Evolutionary conservation across 2,888 invertebrate genomes (phyloP), one percentile per base, ranked within the genome.

Genomic region (Acanthosepion esculentum): DNA sequence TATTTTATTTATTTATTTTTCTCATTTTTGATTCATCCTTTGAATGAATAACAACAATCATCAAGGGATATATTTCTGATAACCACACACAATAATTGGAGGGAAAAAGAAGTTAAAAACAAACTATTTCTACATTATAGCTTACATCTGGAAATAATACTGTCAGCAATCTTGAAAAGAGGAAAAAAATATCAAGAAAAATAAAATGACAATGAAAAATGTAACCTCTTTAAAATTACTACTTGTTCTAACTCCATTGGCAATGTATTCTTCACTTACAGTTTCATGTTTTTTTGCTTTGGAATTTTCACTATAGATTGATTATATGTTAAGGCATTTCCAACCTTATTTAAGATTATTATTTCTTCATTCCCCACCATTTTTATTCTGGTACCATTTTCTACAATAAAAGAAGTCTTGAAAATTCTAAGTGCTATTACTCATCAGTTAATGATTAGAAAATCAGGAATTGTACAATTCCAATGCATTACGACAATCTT

Each of bases 141-240:
- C n/a, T 78, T 78, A 78, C 15, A 78, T 78, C 78, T 33, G 15
- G 33, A 78, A 78, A 78, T 12, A 78, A 33, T 33, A 33, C 15
- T 33, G n/a, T 78, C 78, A 78, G n/a, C 12, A 78, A 78, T 78
- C n/a, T 10, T 33, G n/a, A 78, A 78, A 78, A 12, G 78, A 33
- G 29, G 12, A 78, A 78, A 26, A 55, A 55, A 55, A 55, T 18
- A 23, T 20, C 20, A 59, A 20, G 10, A n/a, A 78, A 12, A 78
- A n/a, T 15, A n/a, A n/a, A n/a, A 78, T 18, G 15, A 78, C n/a
- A 78, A 78, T 15, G 15, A 78, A 33, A n/a, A 78, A n/a, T 33
- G n/a, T 18, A 78, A 78, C 78, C 78, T 78, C 78, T 78, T 78
- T 78, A 78, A 78, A 78, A 78, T 78, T 78, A 78, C n/a, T 78